These are phyloP conservation scores for Cyprinodon brontotheroides DNA, from an alignment of 2,113 vertebrate genomes.

Conservation along the genomic window DNA sequence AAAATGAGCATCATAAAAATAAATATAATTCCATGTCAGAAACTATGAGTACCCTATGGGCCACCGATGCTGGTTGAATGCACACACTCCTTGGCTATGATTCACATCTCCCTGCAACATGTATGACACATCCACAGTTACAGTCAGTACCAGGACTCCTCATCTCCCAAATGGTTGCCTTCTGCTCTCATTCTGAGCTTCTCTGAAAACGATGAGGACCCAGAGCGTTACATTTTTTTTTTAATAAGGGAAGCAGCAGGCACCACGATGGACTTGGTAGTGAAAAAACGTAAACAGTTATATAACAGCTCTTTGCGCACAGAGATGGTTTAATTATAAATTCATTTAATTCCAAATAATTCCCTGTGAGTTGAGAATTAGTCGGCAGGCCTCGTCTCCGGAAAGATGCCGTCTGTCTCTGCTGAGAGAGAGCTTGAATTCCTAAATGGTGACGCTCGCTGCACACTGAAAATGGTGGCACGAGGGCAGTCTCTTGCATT, in stretches of 20 bases:
- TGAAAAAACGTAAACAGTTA: not conserved
- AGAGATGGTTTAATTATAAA: not conserved
- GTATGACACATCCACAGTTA: constrained; percentile 76
- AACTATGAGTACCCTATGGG: constrained; percentile 41
- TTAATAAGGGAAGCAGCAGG: constrained; percentile 35
- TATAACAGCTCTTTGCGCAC: constrained; percentile 1
- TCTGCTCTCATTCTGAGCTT: constrained; percentile 67
- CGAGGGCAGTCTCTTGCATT: constrained; percentile 59
- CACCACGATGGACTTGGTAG: not conserved
- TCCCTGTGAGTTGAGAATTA: constrained; percentile 1
- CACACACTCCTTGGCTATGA: constrained; percentile 60
- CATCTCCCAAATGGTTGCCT: constrained; percentile 75
- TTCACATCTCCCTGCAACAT: constrained; percentile 66
- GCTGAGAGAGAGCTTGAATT: constrained; percentile 43
- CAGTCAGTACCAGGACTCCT: constrained; percentile 65
- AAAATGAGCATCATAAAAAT: constrained; percentile 21
- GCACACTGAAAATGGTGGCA: constrained; percentile 62
- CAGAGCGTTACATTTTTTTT: constrained; percentile 15
- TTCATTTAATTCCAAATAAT: not conserved
- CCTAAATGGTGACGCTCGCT: constrained; percentile 57
- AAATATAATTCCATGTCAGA: constrained; percentile 34
- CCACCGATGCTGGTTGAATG: constrained; percentile 30
- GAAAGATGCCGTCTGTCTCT: constrained; percentile 42
- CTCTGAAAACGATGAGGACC: constrained; percentile 48
- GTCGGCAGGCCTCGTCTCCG: constrained; percentile 19